A percentile compares a stretch with the other conserved stretches of the same genome.
phyloP scores from a whole-genome alignment of 2,797 vertebrate genomes.

The Sebastes taczanowskii region DNA sequence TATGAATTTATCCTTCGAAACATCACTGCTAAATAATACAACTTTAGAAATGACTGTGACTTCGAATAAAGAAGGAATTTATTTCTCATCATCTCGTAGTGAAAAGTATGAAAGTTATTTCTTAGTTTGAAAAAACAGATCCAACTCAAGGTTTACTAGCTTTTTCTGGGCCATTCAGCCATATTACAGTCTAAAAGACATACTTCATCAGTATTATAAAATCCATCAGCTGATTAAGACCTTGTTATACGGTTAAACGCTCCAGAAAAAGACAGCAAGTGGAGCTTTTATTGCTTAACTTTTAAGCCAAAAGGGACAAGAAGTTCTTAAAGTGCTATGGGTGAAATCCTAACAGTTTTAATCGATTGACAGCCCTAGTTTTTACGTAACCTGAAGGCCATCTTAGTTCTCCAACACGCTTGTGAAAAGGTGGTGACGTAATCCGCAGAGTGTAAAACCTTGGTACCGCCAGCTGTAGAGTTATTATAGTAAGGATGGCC shows the following conservation, averaged over 20 bases:
- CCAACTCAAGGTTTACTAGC: not conserved
- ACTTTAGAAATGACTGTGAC: not conserved
- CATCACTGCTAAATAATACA: not conserved
- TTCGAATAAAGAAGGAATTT: not conserved
- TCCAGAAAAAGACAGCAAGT: not conserved
- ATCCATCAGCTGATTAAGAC: not conserved
- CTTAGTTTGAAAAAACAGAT: not conserved
- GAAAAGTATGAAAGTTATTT: not conserved
- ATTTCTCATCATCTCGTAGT: not conserved
- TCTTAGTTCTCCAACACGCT: no score
- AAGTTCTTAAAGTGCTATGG: not conserved
- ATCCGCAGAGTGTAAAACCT: no score
- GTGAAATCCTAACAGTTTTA: no score
- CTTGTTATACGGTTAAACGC: not conserved
- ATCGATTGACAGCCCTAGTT: no score
- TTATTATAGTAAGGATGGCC: no score
- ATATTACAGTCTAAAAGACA: not conserved
- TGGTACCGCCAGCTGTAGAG: no score
- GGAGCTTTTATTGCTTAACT: not conserved
- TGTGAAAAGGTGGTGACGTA: no score
- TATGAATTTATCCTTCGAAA: not conserved
- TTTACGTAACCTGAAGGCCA: no score
- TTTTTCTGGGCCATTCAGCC: not conserved
- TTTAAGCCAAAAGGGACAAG: not conserved
- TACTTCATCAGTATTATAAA: not conserved